Evolutionary conservation across 1,140 invertebrate genomes (phyloP).

Genomic region (Brevipalpus yothersi): DNA sequence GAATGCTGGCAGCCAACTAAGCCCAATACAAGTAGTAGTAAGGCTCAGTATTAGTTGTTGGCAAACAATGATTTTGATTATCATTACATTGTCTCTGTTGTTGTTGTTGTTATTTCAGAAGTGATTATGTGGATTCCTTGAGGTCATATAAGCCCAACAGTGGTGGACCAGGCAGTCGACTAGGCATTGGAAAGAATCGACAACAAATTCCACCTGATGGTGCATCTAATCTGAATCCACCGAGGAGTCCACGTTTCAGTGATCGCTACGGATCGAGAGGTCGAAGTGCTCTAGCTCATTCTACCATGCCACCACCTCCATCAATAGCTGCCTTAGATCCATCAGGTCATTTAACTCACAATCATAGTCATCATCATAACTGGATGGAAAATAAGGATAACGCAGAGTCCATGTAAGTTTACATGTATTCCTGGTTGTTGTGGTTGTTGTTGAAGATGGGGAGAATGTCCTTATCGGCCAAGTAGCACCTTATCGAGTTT

Average conservation of each 20-base stretch:
- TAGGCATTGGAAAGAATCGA: slow-evolving; percentile 1
- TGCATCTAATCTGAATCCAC: slow-evolving; percentile 12
- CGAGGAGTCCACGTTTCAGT: slow-evolving; percentile 10
- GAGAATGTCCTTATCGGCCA: too few relatives aligned
- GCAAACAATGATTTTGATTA: too few relatives aligned
- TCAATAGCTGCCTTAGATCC: not conserved
- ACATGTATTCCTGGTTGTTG: too few relatives aligned
- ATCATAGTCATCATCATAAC: not conserved
- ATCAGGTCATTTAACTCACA: too few relatives aligned
- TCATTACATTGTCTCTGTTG: too few relatives aligned
- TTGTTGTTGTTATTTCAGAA: not conserved
- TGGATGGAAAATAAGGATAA: not conserved
- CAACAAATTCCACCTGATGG: slow-evolving; percentile 14
- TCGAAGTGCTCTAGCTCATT: not conserved
- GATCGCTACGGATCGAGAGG: not conserved
- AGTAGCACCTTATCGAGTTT: too few relatives aligned
- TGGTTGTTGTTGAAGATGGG: too few relatives aligned
- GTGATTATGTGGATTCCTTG: slow-evolving; percentile 9
- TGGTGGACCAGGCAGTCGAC: not conserved
- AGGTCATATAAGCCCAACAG: slow-evolving; percentile 8
- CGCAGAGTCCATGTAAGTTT: not conserved
- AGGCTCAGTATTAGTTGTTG: too few relatives aligned
- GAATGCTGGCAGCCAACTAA: too few relatives aligned
- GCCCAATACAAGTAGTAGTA: not conserved
- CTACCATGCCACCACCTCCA: not conserved